phyloP scores from a whole-genome alignment of 2,888 invertebrate genomes.

The Geotrupes spiniger region DNA sequence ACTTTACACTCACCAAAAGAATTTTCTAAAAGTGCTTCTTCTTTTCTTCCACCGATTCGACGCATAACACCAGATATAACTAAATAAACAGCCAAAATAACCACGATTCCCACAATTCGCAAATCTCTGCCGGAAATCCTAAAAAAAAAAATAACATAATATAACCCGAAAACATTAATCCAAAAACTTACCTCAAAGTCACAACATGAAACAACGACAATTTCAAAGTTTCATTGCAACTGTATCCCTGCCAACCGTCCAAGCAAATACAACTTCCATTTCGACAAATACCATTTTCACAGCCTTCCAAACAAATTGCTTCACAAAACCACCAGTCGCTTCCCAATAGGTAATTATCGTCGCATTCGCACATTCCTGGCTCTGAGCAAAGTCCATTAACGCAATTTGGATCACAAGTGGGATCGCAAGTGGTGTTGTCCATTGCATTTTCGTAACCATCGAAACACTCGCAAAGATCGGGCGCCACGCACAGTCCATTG shows the following conservation, averaged over 20 bases:
- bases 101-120: too few species aligned
- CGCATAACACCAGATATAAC: too few species aligned
- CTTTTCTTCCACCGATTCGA: too few species aligned
- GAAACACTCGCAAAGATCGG: slow-evolving; percentile 55
- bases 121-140: too few species aligned
- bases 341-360: slow-evolving; percentile 21
- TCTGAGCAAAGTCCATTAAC: slow-evolving; percentile 30
- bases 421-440: slow-evolving; percentile 23
- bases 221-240: not conserved
- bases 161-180: too few species aligned
- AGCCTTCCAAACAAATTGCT: slow-evolving; percentile 34
- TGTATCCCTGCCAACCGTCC: slow-evolving; percentile 4
- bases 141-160: too few species aligned
- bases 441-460: slow-evolving; percentile 32
- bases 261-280: slow-evolving; percentile 13
- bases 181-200: too few species aligned
- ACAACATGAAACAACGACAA: not conserved
- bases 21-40: too few species aligned
- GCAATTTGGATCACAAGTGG: slow-evolving; percentile 27
- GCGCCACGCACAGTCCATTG: slow-evolving; percentile 50
- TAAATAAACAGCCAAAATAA: too few species aligned
- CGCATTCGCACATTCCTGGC: slow-evolving; percentile 31
- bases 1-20: too few species aligned
- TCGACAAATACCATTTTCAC: slow-evolving; percentile 35
- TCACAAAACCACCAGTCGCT: slow-evolving; percentile 19